Base-by-base conservation (phyloP, 30 jellyfish, hydroid and myxozoan species). In the Pseudorhiza aurosa region DNA sequence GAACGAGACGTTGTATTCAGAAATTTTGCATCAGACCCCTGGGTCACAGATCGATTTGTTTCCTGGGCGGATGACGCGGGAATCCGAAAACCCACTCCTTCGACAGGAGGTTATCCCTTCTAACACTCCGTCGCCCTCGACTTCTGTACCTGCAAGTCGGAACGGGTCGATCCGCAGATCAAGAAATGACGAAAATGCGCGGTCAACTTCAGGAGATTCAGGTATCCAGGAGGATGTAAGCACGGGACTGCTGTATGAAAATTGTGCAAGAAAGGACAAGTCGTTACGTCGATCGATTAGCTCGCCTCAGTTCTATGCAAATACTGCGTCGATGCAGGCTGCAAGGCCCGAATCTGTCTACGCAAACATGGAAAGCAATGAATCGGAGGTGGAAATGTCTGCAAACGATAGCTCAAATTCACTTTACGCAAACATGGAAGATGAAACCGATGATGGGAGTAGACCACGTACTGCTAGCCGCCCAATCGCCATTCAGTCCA, bases 51-150 rank as follows among this genome's bases (percentile, higher is more conserved):
- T 85, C 10, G 88, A 72, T 47, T 19, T 84, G 21, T 46, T 83
- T 22, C 81, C 89, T 1, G 87, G 88, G 14, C 88, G 99, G 28
- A 27, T 81, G 19, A 93, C 99, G 4, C 77, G 99, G 11, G 97
- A 93, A 69, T 93, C 99, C 8, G 93, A 81, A 51, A 93, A 93
- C 60, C 97, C 95, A 9, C 75, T 93, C 27, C 78, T 93, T 55
- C 67, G 99, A 42, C 88, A 83, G 35, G 90, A 87, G 26, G 92
- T 87, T 19, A 27, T 87, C 31, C 85, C 96, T 1, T 75, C 96
- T 14, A 87, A 87, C 24, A 29, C 87, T 9, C 64, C 87, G 14
- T 87, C 96, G 18, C 84, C 86, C 21, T 45, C 84, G 4, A 58
- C 77, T 43, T 59, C 87, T 7, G 62, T 58, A 9, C 75, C 85